These are phyloP conservation scores for Hylaea fasciaria DNA, from an alignment of 2,888 invertebrate genomes.

Conservation along the genomic window DNA sequence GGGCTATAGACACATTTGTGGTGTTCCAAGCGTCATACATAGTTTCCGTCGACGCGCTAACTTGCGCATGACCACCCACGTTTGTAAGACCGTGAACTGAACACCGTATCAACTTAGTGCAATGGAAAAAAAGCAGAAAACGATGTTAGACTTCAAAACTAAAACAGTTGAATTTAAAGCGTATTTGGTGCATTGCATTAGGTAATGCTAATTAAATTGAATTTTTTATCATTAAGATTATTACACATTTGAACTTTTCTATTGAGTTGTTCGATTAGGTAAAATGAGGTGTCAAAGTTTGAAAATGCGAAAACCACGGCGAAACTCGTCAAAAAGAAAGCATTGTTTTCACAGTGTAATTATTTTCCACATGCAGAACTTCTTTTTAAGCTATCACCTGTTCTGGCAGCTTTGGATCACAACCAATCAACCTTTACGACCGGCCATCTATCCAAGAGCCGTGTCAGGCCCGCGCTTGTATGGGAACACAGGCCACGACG, in stretches of 20 bases:
- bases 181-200: no score
- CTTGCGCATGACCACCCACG: constrained; percentile 44
- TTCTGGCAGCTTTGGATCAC: not conserved
- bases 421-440: constrained; percentile 12
- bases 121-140: not conserved
- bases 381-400: not conserved
- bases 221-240: no score
- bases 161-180: no score
- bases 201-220: no score
- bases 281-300: no score
- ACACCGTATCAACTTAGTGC: constrained; percentile 19
- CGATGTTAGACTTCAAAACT: no score
- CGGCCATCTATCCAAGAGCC: constrained; percentile 16
- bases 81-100: constrained; percentile 28
- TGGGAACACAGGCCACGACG: constrained; percentile 17
- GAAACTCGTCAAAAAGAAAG: no score
- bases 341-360: not conserved
- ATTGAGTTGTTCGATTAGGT: no score
- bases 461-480: constrained; percentile 12
- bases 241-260: no score
- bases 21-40: constrained; percentile 1
- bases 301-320: no score
- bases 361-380: not conserved
- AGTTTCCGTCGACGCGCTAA: constrained; percentile 22
- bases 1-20: constrained; percentile 23